These are phyloP conservation scores for Sinocyclocheilus rhinocerous DNA, from an alignment of 2,113 vertebrate genomes.

Conservation along the genomic window DNA sequence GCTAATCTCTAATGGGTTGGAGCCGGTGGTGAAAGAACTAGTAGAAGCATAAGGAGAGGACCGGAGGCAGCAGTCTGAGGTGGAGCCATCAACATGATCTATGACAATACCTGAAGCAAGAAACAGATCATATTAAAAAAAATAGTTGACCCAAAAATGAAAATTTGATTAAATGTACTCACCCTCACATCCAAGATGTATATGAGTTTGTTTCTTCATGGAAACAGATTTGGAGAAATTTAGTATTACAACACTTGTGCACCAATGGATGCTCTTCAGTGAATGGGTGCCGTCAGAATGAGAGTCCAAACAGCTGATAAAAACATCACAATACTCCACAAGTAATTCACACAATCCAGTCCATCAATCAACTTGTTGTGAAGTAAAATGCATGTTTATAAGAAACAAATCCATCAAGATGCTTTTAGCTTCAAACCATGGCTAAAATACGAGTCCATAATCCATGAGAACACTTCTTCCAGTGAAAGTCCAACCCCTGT, in stretches of 20 bases:
- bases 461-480: too few species aligned
- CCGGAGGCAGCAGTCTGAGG: background rate
- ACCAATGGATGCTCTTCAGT: too few species aligned
- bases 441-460: too few species aligned
- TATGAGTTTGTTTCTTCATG: background rate
- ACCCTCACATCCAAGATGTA: too few species aligned
- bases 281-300: too few species aligned
- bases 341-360: background rate
- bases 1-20: background rate
- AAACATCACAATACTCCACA: too few species aligned
- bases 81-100: background rate
- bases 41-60: conserved; percentile 2
- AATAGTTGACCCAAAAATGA: too few species aligned
- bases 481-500: too few species aligned
- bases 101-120: background rate
- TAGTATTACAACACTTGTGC: background rate
- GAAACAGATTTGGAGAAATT: background rate
- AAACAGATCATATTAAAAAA: background rate
- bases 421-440: too few species aligned
- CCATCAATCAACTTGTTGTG: background rate
- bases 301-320: too few species aligned
- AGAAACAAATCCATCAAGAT: background rate
- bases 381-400: background rate
- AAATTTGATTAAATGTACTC: background rate
- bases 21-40: background rate